phyloP scores from a whole-genome alignment of 2,113 vertebrate genomes.

The Baryphthengus martii region DNA sequence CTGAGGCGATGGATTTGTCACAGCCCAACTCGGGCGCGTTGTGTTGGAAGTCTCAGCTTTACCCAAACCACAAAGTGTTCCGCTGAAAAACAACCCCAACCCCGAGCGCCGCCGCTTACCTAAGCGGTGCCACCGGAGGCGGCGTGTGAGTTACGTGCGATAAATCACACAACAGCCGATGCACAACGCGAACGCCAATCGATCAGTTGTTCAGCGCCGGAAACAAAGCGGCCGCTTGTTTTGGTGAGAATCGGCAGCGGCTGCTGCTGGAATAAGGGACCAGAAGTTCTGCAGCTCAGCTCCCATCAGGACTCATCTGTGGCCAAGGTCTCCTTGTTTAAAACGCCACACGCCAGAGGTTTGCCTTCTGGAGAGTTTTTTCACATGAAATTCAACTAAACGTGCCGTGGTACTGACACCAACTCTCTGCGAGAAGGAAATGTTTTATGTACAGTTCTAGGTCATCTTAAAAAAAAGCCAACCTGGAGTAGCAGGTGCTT shows the following conservation, averaged over 20 bases:
- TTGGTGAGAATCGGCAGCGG: not conserved
- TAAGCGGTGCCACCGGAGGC: not conserved
- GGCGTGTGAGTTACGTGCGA: not conserved
- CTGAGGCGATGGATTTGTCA: not conserved
- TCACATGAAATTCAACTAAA: not conserved
- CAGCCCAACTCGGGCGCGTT: not conserved
- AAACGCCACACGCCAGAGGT: fast-evolving
- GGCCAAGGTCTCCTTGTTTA: not conserved
- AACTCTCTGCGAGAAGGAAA: not conserved
- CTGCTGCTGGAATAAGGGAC: not conserved
- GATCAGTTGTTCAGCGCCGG: not conserved
- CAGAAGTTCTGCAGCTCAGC: not conserved
- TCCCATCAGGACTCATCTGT: not conserved
- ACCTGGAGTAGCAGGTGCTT: not conserved
- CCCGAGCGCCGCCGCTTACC: fast-evolving
- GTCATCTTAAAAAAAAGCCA: not conserved
- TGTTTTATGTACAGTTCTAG: not conserved
- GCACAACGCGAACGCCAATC: fast-evolving
- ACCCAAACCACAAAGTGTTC: not conserved
- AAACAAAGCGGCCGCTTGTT: not conserved
- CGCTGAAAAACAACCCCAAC: not conserved
- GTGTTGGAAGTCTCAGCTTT: not conserved
- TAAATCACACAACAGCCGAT: not conserved
- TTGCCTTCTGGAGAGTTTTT: fast-evolving
- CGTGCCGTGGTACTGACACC: not conserved